phyloP scores from a whole-genome alignment of 2,797 vertebrate species.

The Myripristis murdjan region DNA sequence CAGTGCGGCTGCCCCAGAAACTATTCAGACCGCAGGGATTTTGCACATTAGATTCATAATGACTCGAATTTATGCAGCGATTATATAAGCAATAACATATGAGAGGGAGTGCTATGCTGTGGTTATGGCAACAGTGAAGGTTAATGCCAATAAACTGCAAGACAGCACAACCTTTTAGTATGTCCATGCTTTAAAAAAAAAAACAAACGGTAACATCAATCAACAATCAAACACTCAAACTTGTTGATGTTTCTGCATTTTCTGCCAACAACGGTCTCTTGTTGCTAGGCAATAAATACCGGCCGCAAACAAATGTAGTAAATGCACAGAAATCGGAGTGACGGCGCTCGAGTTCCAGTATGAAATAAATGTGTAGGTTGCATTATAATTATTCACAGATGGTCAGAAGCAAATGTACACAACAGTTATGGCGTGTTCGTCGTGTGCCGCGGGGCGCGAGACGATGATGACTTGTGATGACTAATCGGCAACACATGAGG shows the following conservation, averaged over 20 bases:
- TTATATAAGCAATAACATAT: not conserved
- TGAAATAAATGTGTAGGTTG: no score
- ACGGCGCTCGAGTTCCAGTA: no score
- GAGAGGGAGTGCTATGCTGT: not conserved
- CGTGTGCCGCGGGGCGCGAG: slow-evolving; percentile 24
- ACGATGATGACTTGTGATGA: slow-evolving; percentile 22
- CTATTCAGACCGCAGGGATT: not conserved
- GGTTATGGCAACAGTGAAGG: slow-evolving; percentile 14
- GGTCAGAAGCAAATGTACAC: slow-evolving; percentile 27
- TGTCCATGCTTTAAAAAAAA: no score
- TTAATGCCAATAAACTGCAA: not conserved
- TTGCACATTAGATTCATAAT: slow-evolving; percentile 4
- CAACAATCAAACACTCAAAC: not conserved
- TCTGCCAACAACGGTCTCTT: not conserved
- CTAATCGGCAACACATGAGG: slow-evolving; percentile 31
- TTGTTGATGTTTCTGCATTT: not conserved
- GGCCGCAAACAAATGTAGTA: not conserved
- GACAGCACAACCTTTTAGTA: no score
- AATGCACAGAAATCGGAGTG: no score
- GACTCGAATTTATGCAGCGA: not conserved
- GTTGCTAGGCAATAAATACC: not conserved
- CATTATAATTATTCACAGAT: no score
- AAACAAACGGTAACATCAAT: no score
- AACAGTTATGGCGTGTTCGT: slow-evolving; percentile 14
- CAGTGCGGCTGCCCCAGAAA: no score